A percentile compares a stretch with the other conserved stretches of the same genome.
Conservation (phyloP, 2,888 invertebrate genomes). For the Melanostoma mellinum region DNA sequence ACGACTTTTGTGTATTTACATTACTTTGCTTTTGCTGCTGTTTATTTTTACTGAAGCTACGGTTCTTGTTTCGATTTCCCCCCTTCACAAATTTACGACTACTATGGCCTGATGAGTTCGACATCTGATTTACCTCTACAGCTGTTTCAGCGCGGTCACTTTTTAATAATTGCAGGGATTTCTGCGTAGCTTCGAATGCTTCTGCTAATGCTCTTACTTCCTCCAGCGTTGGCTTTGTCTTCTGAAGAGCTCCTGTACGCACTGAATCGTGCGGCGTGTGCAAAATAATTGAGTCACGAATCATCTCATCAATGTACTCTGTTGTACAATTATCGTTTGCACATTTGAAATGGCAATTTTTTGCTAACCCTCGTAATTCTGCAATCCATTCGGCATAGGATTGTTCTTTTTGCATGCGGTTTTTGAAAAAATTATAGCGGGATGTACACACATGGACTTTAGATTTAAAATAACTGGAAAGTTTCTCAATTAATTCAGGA, state of each 20-base stretch:
- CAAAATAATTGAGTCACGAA: conserved; percentile 29
- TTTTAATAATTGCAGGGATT: conserved; percentile 32
- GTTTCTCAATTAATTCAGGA: no score
- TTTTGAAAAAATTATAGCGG: no score
- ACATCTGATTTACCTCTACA: conserved; percentile 29
- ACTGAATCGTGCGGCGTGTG: conserved; percentile 40
- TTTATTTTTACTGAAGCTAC: conserved; percentile 13
- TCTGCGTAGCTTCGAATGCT: conserved; percentile 35
- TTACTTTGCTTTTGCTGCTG: conserved; percentile 15
- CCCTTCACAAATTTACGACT: background rate
- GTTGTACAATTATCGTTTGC: no score
- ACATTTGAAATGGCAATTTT: no score
- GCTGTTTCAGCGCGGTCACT: conserved; percentile 10
- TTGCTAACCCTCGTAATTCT: no score
- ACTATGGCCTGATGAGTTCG: background rate
- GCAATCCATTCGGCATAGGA: no score
- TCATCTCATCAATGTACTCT: no score
- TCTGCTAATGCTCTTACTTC: conserved; percentile 36
- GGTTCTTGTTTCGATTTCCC: conserved; percentile 13
- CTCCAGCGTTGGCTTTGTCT: conserved; percentile 39
- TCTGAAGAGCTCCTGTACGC: conserved; percentile 29
- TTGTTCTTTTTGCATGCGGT: no score
- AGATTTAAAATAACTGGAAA: no score
- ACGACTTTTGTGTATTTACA: conserved; percentile 27
- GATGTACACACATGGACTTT: no score